Evolutionary conservation across 2,888 invertebrate genomes (phyloP), one percentile per base, ranked within the genome.

Genomic region (Crepidodera aurea): DNA sequence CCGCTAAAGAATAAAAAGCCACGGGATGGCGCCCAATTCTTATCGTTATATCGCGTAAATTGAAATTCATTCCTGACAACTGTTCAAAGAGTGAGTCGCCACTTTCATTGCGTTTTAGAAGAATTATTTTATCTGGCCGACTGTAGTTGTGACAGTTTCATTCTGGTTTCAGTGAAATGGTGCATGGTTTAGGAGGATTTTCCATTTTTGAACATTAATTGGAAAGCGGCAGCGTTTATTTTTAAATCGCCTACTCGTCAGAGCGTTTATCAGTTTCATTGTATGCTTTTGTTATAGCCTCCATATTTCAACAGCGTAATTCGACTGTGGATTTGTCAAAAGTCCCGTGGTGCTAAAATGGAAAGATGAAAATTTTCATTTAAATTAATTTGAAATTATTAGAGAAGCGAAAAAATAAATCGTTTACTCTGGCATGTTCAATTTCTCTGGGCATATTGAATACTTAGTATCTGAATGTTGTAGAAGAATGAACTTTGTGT

Each of bases 131-230:
- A 51, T 58, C 56, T 73, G 76, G 71, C 19, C 68, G 64, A 69
- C 57, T 73, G 68, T 37, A 62, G 55, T 65, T 73, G 75, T 75
- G 77, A 77, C 76, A 77, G 73, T 73, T 75, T 74, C 74, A 76
- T 75, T 78, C 76, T 73, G 75, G 73, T 76, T 73, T 75, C 76
- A 73, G 73, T 76, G 77, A 75, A 77, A 77, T 77, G 76, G 74
- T 78, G 77, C 76, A 77, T 75, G 77, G 77, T 77, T 75, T 72
- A 71, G 72, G 73, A 72, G 77, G 79, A 77, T 78, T 78, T 78
- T 78, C 78, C 77, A 78, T 79, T 79, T 79, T 79, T 78, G 75
- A 75, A 69, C 77, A 72, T 78, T 79, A 78, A 79, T 79, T 79
- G 78, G 75, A 78, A 78, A 76, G 73, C 75, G 72, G 68, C 68